Conservation (phyloP, 2,888 invertebrate species). For the Agrochola lychnidis region DNA sequence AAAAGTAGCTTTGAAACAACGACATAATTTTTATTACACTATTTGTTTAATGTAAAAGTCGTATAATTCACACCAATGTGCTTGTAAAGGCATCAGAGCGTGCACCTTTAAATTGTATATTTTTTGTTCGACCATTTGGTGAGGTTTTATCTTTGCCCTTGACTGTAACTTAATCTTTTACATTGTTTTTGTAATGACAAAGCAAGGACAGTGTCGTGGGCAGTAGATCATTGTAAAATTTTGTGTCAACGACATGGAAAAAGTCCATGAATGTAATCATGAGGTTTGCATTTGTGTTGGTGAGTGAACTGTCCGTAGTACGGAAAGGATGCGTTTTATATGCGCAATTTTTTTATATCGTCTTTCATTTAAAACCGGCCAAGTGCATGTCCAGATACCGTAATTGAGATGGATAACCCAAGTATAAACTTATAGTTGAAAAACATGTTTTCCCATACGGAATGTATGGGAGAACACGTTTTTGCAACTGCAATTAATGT, state of each 20-base stretch:
- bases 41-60: background rate
- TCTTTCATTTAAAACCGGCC: background rate
- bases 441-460: no score
- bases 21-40: background rate
- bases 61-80: background rate
- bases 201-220: slow-evolving; percentile 56
- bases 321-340: background rate
- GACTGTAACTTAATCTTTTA: slow-evolving; percentile 36
- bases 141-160: slow-evolving; percentile 45
- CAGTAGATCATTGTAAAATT: slow-evolving; percentile 19
- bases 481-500: no score
- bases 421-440: no score
- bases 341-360: background rate
- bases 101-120: slow-evolving; percentile 27
- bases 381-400: no score
- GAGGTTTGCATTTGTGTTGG: background rate
- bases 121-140: slow-evolving; percentile 49
- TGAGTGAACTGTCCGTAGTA: background rate
- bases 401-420: no score
- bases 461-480: no score
- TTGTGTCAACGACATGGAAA: slow-evolving; percentile 2
- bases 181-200: slow-evolving; percentile 47
- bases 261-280: background rate
- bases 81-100: slow-evolving; percentile 45
- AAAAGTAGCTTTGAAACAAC: background rate